Percentiles rank a stretch among this genome's conserved stretches.
These are phyloP conservation scores for Onychostruthus taczanowskii DNA, from an alignment of 2,113 vertebrate species.

Conservation along the genomic window DNA sequence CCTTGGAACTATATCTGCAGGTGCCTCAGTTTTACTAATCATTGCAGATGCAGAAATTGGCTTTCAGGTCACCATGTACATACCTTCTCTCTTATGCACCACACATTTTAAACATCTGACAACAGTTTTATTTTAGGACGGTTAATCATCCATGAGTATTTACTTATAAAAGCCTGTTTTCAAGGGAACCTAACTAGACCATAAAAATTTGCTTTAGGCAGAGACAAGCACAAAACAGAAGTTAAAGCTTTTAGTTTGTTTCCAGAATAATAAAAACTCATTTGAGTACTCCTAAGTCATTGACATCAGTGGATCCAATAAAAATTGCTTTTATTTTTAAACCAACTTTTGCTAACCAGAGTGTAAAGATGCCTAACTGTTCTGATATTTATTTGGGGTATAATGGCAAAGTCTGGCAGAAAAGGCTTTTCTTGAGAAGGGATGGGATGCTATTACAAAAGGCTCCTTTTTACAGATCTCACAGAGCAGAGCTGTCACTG, in stretches of 20 bases:
- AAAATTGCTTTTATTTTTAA: constrained; percentile 18
- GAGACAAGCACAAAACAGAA: not conserved
- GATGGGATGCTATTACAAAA: not conserved
- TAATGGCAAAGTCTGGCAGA: not conserved
- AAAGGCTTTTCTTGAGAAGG: not conserved
- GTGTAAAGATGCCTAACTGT: not conserved
- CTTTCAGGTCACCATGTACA: not conserved
- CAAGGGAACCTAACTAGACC: constrained; percentile 8
- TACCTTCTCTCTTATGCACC: not conserved
- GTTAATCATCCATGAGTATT: constrained; percentile 39
- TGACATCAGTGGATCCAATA: not conserved
- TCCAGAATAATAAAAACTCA: not conserved
- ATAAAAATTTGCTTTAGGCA: constrained; percentile 42
- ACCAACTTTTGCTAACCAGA: not conserved
- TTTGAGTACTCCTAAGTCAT: not conserved
- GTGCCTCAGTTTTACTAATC: not conserved
- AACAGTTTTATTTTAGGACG: not conserved
- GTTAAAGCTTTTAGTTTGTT: not conserved
- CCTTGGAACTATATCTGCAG: not conserved
- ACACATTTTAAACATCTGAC: not conserved
- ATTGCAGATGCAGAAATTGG: not conserved
- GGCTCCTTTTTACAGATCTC: not conserved
- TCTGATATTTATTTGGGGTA: not conserved
- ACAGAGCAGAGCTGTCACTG: not conserved
- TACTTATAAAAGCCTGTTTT: constrained; percentile 36